These are phyloP conservation scores for Volucella zonaria DNA, from an alignment of 2,888 invertebrate species.

Conservation along the genomic window DNA sequence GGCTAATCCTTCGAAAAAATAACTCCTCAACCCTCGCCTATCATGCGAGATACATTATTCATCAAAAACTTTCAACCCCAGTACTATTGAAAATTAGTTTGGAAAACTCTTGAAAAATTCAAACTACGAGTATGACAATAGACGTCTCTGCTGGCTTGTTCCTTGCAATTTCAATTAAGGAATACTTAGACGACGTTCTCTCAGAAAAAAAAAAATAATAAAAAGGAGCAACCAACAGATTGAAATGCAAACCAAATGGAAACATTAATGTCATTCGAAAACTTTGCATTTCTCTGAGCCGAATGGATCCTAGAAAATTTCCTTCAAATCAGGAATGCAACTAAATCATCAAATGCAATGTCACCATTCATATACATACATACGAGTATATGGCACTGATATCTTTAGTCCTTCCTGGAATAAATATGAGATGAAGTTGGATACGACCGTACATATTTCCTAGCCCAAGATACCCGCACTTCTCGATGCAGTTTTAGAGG, in stretches of 20 bases:
- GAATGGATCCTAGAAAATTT: not conserved
- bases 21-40: too few relatives aligned
- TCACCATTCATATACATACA: too few relatives aligned
- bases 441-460: not conserved
- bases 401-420: not conserved
- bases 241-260: slow-evolving; percentile 7
- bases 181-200: slow-evolving; percentile 3
- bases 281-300: slow-evolving; percentile 11
- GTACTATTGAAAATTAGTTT: too few relatives aligned
- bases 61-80: too few relatives aligned
- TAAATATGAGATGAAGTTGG: slow-evolving; percentile 25
- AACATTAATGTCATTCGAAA: slow-evolving; percentile 40
- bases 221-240: not conserved
- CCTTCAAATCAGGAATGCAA: not conserved
- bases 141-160: not conserved
- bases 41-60: too few relatives aligned
- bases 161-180: slow-evolving; percentile 20
- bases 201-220: not conserved
- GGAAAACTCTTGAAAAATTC: too few relatives aligned
- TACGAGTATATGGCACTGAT: too few relatives aligned
- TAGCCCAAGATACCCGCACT: slow-evolving; percentile 17
- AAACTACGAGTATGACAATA: too few relatives aligned
- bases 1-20: too few relatives aligned
- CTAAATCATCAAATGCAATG: slow-evolving; percentile 1
- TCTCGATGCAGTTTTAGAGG: not conserved